Evolutionary conservation across 2,888 invertebrate species (phyloP).

Genomic region (Ernsta delagoae): DNA sequence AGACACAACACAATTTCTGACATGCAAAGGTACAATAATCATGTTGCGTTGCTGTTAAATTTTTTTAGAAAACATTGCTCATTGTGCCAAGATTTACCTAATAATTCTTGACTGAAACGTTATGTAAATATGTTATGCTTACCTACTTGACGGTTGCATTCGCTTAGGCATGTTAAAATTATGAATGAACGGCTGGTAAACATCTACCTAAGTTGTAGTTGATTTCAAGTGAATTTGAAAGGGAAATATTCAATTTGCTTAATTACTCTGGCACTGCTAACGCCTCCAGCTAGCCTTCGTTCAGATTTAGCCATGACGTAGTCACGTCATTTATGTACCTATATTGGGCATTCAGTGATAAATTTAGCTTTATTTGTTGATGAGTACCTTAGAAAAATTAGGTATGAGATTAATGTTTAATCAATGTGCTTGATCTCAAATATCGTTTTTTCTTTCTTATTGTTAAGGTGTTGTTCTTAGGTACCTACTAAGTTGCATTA

Average conservation of each 20-base stretch:
- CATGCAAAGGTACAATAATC: slow-evolving; percentile 3
- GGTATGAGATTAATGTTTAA: too few relatives aligned
- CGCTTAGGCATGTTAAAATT: background rate
- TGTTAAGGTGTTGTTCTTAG: too few relatives aligned
- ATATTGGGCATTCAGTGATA: slow-evolving; percentile 66
- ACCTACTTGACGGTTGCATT: background rate
- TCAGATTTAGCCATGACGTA: slow-evolving; percentile 78
- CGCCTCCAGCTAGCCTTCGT: slow-evolving; percentile 80
- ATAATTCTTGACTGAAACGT: background rate
- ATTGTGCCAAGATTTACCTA: background rate
- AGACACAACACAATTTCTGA: slow-evolving; percentile 24
- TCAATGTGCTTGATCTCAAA: too few relatives aligned
- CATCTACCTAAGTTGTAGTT: slow-evolving; percentile 10
- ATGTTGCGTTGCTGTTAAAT: slow-evolving; percentile 30
- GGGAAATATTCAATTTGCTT: slow-evolving; percentile 80
- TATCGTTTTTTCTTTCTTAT: too few relatives aligned
- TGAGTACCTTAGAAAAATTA: slow-evolving; percentile 30
- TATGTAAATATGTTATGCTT: background rate
- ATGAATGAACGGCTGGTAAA: slow-evolving; percentile 24
- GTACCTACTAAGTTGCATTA: too few relatives aligned
- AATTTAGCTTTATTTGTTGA: slow-evolving; percentile 68
- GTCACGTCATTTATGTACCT: slow-evolving; percentile 51
- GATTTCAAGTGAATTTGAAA: slow-evolving; percentile 68
- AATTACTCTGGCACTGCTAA: slow-evolving; percentile 71
- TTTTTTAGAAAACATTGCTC: slow-evolving; percentile 36